These are phyloP conservation scores for Rutilus rutilus DNA, from an alignment of 2,113 vertebrate genomes.

Conservation along the genomic window DNA sequence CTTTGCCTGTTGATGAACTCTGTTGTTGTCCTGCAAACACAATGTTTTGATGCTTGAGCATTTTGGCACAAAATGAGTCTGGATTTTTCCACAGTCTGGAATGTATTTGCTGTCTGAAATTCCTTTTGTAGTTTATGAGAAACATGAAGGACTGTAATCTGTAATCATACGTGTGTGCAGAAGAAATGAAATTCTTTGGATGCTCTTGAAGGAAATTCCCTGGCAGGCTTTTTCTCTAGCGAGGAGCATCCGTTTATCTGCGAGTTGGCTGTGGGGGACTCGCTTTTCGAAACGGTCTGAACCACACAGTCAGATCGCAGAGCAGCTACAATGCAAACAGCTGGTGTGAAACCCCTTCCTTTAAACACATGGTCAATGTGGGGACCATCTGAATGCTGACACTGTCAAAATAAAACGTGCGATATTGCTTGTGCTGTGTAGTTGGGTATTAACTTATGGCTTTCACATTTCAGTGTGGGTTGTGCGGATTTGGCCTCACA, in stretches of 20 bases:
- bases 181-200: conserved; percentile 45
- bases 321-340: conserved; percentile 15
- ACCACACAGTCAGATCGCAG: background rate
- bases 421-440: background rate
- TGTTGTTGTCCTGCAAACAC: background rate
- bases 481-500: background rate
- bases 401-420: background rate
- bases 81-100: background rate
- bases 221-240: conserved; percentile 16
- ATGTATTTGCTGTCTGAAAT: background rate
- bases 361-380: conserved; percentile 45
- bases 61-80: background rate
- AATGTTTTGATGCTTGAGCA: background rate
- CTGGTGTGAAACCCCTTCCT: conserved; percentile 14
- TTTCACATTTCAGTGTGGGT: background rate
- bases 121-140: conserved; percentile 5
- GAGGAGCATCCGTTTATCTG: conserved; percentile 13
- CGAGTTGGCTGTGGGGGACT: background rate
- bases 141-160: conserved; percentile 12
- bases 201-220: conserved; percentile 44
- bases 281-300: conserved; percentile 3
- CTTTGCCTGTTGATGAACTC: background rate
- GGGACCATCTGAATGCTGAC: conserved; percentile 25
- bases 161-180: conserved; percentile 6
- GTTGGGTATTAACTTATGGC: background rate